Conservation (phyloP, 2,113 vertebrate species). For the Pseudopodoces humilis region DNA sequence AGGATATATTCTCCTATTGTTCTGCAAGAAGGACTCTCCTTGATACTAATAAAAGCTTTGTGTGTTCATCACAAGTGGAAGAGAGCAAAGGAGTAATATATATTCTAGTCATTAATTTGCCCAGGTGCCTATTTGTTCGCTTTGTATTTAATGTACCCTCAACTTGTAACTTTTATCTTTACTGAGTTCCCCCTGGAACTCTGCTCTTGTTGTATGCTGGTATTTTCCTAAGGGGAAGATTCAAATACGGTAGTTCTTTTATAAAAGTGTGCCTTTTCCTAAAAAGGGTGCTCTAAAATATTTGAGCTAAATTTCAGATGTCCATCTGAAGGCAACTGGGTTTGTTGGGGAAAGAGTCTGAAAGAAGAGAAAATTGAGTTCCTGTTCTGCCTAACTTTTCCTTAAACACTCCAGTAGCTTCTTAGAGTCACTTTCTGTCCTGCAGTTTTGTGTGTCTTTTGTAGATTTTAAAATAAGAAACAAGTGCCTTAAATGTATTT, state of each 20-base stretch:
- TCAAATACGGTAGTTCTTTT: neutral
- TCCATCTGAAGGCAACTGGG: neutral
- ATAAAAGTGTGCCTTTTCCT: neutral
- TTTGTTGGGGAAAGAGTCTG: neutral
- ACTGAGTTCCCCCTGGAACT: neutral
- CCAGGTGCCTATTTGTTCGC: rapidly evolving
- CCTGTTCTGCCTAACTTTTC: neutral
- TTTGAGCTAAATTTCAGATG: neutral
- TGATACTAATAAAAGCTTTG: neutral
- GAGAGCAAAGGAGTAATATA: neutral
- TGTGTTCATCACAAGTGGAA: neutral
- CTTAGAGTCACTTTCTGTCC: neutral
- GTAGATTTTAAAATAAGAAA: neutral
- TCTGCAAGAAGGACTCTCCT: neutral
- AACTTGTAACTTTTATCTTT: neutral
- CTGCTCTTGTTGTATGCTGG: neutral
- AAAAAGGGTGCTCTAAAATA: neutral
- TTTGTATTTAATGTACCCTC: neutral
- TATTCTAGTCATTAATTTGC: neutral
- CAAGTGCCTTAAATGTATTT: neutral
- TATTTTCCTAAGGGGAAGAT: neutral
- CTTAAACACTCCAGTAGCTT: neutral
- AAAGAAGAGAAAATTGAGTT: neutral
- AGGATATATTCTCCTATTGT: neutral
- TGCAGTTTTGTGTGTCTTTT: neutral